phyloP scores from a whole-genome alignment of 2,797 vertebrate species.

The Karalla daura region DNA sequence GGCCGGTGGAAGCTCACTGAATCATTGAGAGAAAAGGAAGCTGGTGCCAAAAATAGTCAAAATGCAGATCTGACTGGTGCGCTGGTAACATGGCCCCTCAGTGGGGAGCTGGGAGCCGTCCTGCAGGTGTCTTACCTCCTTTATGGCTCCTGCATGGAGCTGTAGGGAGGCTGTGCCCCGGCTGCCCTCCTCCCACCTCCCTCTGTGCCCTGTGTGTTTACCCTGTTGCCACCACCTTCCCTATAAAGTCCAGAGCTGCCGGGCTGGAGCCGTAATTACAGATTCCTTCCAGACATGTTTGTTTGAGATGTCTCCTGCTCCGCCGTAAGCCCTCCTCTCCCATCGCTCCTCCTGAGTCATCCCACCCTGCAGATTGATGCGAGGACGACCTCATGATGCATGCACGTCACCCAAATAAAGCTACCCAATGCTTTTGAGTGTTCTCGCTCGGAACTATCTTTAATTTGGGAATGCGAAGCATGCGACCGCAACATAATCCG shows the following conservation, averaged over 20 bases:
- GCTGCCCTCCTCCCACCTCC: not conserved
- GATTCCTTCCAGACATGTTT: not conserved
- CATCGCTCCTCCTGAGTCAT: not conserved
- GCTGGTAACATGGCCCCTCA: too few species aligned
- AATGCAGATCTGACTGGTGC: conserved; percentile 28
- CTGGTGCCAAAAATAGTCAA: conserved; percentile 45
- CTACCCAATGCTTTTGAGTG: too few species aligned
- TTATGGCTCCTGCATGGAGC: not conserved
- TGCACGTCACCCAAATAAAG: too few species aligned
- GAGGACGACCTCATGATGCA: too few species aligned
- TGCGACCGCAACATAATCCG: not conserved
- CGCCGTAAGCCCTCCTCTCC: too few species aligned
- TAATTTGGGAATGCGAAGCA: not conserved
- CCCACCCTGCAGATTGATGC: not conserved
- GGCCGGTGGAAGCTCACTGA: conserved; percentile 50
- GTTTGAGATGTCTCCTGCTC: not conserved
- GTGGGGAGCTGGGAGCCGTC: too few species aligned
- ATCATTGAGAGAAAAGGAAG: conserved; percentile 66
- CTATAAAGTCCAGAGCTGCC: not conserved
- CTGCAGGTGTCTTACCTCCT: too few species aligned
- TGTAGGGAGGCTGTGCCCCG: not conserved
- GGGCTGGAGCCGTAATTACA: not conserved
- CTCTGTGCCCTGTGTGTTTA: not conserved
- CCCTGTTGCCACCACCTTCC: not conserved
- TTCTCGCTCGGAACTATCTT: too few species aligned